Base-by-base conservation (phyloP, 2,113 vertebrate species). In the Xenopus laevis region DNA sequence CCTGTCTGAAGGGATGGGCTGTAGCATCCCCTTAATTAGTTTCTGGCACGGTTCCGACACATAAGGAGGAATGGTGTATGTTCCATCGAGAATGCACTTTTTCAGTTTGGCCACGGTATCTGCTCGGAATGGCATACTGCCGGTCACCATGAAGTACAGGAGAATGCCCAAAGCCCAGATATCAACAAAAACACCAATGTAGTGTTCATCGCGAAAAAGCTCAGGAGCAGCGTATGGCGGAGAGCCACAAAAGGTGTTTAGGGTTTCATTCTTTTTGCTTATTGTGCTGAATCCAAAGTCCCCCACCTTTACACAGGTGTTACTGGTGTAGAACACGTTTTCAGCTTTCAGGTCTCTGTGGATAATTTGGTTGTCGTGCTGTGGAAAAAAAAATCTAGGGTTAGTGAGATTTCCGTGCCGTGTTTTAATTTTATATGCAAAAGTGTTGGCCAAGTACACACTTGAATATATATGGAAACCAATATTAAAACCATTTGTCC, bases 281-380 rank as follows among this genome's bases (percentile, higher is more conserved):
- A 95, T 72, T 0, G 97, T 99, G 87, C 97, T 99, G 83, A 99
- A 99, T 79, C 97, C 97, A 59, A 99, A 98, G 82, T 99, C 97
- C 0, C 97, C 97, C 68, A 99, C 96, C 78, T 99, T 99, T 75
- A 99, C 93, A 13, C 94, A 98, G 7, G 91, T 94, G 78, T 88
- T 92, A 74, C 89, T 94, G 71, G 94, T 84, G 30, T 97, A 98
- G 83, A 98, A 97, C 0, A 99, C 90, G 0, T 99, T 99, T 84
- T 99, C 97, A 15, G 97, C 96, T 79, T 99, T 99, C 86, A 98
- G 82, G 81, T 99, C 96, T 0, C 96, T 87, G 76, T 99, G 96
- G 78, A 99, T 95, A 55, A 98, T 98, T 78, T 94, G 92, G 81
- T 94, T 95, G 79, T 97, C 94, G 63, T 99, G 97, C 97, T 98